Base-by-base conservation (phyloP, 2,797 vertebrate species). In the Kryptopterus vitreolus region DNA sequence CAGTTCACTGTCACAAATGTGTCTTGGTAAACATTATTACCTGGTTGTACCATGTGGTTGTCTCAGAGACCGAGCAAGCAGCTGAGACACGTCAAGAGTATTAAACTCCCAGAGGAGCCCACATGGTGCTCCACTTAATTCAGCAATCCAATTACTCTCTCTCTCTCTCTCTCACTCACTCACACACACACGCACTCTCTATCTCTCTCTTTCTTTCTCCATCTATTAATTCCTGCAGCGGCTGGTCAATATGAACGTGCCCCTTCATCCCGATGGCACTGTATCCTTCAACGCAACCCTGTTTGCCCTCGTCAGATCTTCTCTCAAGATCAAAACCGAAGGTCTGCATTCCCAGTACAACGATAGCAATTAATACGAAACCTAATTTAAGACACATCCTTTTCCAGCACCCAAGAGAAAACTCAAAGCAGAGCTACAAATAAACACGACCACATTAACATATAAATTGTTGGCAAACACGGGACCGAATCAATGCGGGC, bases 191-290 rank as follows among this genome's bases (percentile, higher is more conserved):
- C 63, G 57, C 20, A 50, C 33, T 38, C 52, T 84, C 52, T 78
- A 22, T 81, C 11, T 53, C 8, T 26, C 20, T 65, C 3, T 65
- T 29, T 62, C 29, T 61, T 24, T 68, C 68, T 75, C 59, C 24
- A 12, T 80, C 69, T 76, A 46, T 33, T 73, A 38, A 62, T 76
- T 78, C 58, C 48, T 85, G 8, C 92, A 99, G 98, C 95, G 98
- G 82, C 91, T 99, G 81, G 98, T 99, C 35, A 95, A 96, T 38
- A 99, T 99, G 98, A 99, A 99, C 89, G 98, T 99, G 94, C 97
- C 97, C 72, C 94, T 98, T 66, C 96, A 96, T 87, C 90, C 94
- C 4, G 96, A 98, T 0, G 96, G 96, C 74, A 98, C 95, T 0
- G 96, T 98, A 85, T 98, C 96, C 88, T 99, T 98, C 79, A 99